Evolutionary conservation across 2,888 invertebrate species (phyloP), one percentile per base, ranked within the genome.

Genomic region (Drosophila kuntzei): DNA sequence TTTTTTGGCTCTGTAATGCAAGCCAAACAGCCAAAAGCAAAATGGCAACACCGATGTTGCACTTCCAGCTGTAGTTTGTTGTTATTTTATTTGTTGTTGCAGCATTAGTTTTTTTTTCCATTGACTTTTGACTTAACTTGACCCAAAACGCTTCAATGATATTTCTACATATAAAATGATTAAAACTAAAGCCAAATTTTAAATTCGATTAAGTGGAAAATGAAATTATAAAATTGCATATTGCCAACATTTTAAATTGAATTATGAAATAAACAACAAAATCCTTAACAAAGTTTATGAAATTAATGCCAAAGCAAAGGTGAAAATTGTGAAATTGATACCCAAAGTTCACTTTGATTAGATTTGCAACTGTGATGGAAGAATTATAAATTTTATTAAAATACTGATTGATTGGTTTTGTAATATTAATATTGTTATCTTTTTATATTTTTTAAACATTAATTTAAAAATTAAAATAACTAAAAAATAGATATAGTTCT

Each of bases 1-100:
- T 82, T 74, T 74, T 79, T 66, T 55, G 61, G 55, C 71, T 72
- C 43, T 60, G 74, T 67, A 53, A 54, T 64, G 55, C 65, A 63
- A 50, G 7, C 44, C 59, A 69, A 69, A 77, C 61, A 65, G 53
- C 54, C 69, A 29, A 47, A 43, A 64, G 59, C 49, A 14, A 63
- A 64, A 51, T 43, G 67, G 20, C 67, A 71, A 59, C 76, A 71
- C 67, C 46, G 50, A 37, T 71, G 46, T 74, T 67, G 53, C 59
- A 53, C 53, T 63, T 59, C 5, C 53, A 39, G 29, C 25, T 32
- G 12, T 34, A 18, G 29, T 34, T 34, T 53, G 20, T 25, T 49
- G 18, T 9, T 49, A 14, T 59, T 50, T 54, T 37, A 39, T 41
- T 12, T 55, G 27, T 12, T 36, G 51, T 27, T 50, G 7, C 27